Base-by-base conservation (phyloP, 2,888 invertebrate genomes). In the Linnaemya vulpina region DNA sequence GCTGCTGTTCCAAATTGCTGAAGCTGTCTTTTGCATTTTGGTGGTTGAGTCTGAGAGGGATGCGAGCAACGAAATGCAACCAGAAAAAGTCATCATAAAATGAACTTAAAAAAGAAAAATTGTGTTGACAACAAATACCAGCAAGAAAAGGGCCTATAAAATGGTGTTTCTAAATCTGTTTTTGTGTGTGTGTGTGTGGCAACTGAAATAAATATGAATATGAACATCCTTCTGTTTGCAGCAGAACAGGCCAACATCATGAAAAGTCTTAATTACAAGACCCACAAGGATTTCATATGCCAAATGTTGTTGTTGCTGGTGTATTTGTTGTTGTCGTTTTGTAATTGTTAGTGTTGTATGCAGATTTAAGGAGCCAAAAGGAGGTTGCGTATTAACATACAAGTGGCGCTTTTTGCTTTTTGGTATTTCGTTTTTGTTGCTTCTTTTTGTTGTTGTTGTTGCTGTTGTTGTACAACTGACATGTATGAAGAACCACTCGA, bases 401-500 rank as follows among this genome's bases (percentile, higher is more conserved):
- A 82, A 70, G 76, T 82, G 71, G 76, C 63, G 40, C 71, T 76
- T 76, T 82, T 82, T 38, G n/a, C 25, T 38, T 82, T 80, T 75
- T 20, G 60, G 22, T 49, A 30, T 30, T 30, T 30, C n/a, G n/a
- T 30, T 30, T 30, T 46, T 53, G 51, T 51, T 38, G 8, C 30
- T 60, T 60, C 35, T 25, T 22, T 51, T 43, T 71, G 38, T 46
- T 71, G 60, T 40, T 53, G 30, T 22, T 53, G 17, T 22, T 46
- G 40, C 22, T 53, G 51, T 30, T 78, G 62, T 30, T 22, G 70
- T 75, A 70, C 51, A 71, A 76, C 76, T 82, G 82, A 68, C 80
- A 68, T 76, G 73, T 53, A 77, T 76, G 75, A 82, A 77, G 81
- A 67, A 78, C 84, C 86, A 87, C 87, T 86, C 82, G 86, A 87